Base-by-base conservation (phyloP, 2,888 invertebrate species). In the Lepidochrysops patricia region DNA sequence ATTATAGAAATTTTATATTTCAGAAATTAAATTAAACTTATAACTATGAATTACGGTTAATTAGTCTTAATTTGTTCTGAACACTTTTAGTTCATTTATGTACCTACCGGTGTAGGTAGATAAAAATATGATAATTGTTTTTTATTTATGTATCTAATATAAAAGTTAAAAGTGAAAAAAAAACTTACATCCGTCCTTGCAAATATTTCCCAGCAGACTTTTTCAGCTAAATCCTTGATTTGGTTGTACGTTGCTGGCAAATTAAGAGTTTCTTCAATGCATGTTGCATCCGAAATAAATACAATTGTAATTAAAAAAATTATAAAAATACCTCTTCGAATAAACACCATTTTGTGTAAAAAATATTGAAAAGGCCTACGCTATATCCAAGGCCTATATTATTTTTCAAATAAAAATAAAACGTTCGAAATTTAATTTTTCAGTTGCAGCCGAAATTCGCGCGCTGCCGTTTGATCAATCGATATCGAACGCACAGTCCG, bases 401-500 rank as follows among this genome's bases (percentile, higher is more conserved):
- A 50, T n/a, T 13, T 50, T 49, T 9, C 2, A 15, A 52, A 29
- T 27, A 52, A 52, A 19, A 54, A 15, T 7, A 54, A 49, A 23
- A 43, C 12, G 52, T 52, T 52, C 12, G 29, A 15, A 54, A 54
- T 54, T 54, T 29, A 54, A 19, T 19, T 29, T 54, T 54, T 54
- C 54, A 54, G 54, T 32, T 54, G 54, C 54, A 32, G 4, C 29
- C 54, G 54, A 54, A 54, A 13, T 32, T 29, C 54, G 32, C 23
- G 32, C 32, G 50, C 43, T 19, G 19, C 19, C 19, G 19, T 19
- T n/a, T 26, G 54, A 19, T 29, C 29, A 54, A 54, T 19, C 32
- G 48, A 32, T 43, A 43, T 34, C 32, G 50, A 54, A 65, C 73
- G 76, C 75, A 76, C 72, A 71, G 67, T 65, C 58, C 57, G 70